Conservation (phyloP, 2,888 invertebrate species). For the Nomada flava region DNA sequence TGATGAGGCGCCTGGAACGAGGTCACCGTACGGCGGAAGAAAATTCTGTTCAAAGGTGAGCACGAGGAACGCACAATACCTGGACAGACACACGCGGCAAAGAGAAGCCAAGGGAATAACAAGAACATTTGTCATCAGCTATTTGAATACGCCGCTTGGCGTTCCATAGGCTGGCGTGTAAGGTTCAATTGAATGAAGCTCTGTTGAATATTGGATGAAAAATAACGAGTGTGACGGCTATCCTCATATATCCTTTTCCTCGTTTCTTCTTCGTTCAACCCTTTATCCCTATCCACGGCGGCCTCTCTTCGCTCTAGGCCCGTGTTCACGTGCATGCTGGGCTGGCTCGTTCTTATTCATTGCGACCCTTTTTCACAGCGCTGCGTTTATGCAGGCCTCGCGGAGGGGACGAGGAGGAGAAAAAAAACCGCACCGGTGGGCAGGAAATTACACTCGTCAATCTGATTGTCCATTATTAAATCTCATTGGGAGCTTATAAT, state of each 20-base stretch:
- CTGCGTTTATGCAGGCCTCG: background rate
- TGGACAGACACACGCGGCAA: constrained; percentile 58
- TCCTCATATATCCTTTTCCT: constrained; percentile 52
- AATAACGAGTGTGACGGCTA: constrained; percentile 74
- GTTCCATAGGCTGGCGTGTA: constrained; percentile 73
- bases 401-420: background rate
- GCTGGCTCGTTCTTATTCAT: background rate
- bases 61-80: constrained; percentile 66
- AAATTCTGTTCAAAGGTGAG: constrained; percentile 54
- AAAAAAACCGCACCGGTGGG: background rate
- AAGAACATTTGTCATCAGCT: constrained; percentile 82
- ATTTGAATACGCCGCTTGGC: constrained; percentile 81
- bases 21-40: constrained; percentile 57
- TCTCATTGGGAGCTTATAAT: constrained; percentile 34
- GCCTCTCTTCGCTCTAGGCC: background rate
- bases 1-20: no score
- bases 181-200: constrained; percentile 80
- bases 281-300: background rate
- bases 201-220: constrained; percentile 81
- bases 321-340: background rate
- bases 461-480: constrained; percentile 60
- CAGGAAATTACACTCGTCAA: constrained; percentile 52
- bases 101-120: constrained; percentile 78
- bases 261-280: background rate
- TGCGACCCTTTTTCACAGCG: background rate